These are phyloP conservation scores for Nasonia vitripennis DNA, from an alignment of 1,140 invertebrate genomes.

Conservation along the genomic window DNA sequence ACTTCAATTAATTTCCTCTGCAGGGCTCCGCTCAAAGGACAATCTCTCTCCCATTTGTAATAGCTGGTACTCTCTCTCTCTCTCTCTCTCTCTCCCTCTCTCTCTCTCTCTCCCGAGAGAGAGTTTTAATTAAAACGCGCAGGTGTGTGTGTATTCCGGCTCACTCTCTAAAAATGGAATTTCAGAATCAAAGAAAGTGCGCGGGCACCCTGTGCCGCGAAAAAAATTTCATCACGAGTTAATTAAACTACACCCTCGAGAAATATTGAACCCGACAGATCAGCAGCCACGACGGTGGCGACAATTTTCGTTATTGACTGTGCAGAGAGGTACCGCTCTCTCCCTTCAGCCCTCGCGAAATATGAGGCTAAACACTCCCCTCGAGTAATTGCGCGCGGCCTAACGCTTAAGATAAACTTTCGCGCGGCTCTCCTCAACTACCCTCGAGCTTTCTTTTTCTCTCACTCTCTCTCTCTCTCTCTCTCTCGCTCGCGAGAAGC, in stretches of 20 bases:
- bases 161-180: background rate
- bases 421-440: background rate
- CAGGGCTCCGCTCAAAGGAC: background rate
- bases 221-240: constrained; percentile 27
- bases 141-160: background rate
- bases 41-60: background rate
- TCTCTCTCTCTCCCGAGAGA: background rate
- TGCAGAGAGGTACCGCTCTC: too few relatives aligned
- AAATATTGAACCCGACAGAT: background rate
- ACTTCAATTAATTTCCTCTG: background rate
- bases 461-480: background rate
- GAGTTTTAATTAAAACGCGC: constrained; percentile 10
- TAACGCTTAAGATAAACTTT: background rate
- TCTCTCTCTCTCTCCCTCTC: too few relatives aligned
- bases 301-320: background rate
- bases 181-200: background rate
- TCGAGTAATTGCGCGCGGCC: constrained; percentile 4
- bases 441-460: background rate
- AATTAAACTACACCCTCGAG: constrained; percentile 6
- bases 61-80: background rate
- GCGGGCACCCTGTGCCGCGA: background rate
- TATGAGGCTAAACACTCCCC: background rate
- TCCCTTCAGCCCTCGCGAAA: background rate
- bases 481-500: background rate
- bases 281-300: constrained; percentile 1